Evolutionary conservation across 2,797 vertebrate genomes (phyloP).

Genomic region (Xiphophorus birchmanni): DNA sequence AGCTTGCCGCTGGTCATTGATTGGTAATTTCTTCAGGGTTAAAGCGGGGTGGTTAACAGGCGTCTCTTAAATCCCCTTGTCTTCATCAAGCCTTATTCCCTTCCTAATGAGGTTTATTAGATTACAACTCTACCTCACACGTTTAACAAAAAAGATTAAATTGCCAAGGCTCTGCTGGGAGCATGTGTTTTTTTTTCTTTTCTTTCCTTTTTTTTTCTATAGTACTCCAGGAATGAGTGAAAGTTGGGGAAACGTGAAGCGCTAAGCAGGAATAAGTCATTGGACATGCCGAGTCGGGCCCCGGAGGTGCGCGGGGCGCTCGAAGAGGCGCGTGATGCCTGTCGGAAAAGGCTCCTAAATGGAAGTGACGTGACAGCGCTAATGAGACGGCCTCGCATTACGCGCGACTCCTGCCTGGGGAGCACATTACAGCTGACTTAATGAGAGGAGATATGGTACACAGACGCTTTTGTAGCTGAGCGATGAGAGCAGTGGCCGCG

Average conservation of each 20-base stretch:
- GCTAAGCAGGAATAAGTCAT: slow-evolving; percentile 74
- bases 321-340: slow-evolving; percentile 61
- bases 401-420: slow-evolving; percentile 64
- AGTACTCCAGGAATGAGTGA: slow-evolving; percentile 74
- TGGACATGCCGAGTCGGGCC: slow-evolving; percentile 67
- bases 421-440: slow-evolving; percentile 69
- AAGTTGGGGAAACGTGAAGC: slow-evolving; percentile 69
- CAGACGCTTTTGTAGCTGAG: slow-evolving; percentile 63
- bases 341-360: slow-evolving; percentile 67
- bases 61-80: slow-evolving; percentile 63
- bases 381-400: slow-evolving; percentile 77
- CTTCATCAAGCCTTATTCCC: slow-evolving; percentile 77
- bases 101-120: slow-evolving; percentile 81
- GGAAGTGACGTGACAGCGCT: slow-evolving; percentile 76
- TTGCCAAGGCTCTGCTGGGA: slow-evolving; percentile 74
- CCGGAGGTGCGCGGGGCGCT: slow-evolving; percentile 49
- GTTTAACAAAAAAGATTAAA: slow-evolving; percentile 80
- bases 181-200: slow-evolving; percentile 68
- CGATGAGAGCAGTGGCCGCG: slow-evolving; percentile 53
- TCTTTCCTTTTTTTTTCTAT: slow-evolving; percentile 7
- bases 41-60: slow-evolving; percentile 53
- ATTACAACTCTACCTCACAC: slow-evolving; percentile 81
- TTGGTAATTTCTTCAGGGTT: slow-evolving; percentile 68
- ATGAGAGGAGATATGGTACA: slow-evolving; percentile 76
- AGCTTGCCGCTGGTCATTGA: slow-evolving; percentile 60